phyloP scores from a whole-genome alignment of 2,888 invertebrate genomes.

The Lithodes maja region DNA sequence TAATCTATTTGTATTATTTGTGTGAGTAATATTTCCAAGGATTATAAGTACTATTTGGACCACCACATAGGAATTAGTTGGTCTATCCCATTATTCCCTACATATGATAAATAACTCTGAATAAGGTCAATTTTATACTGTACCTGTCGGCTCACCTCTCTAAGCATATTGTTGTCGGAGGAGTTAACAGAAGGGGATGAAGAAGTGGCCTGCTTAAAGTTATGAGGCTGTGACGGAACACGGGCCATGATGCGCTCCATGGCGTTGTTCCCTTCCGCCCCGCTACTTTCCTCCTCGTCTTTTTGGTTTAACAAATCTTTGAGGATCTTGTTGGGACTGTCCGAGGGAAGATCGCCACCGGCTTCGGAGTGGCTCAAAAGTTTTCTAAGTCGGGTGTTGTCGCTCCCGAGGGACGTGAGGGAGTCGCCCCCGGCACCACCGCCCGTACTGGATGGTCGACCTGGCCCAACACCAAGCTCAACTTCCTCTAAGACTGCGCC shows the following conservation, averaged over 20 bases:
- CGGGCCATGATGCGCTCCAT: slow-evolving; percentile 41
- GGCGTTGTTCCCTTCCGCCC: slow-evolving; percentile 31
- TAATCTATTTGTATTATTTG: no score
- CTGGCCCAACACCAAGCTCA: slow-evolving; percentile 28
- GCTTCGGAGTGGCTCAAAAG: slow-evolving; percentile 47
- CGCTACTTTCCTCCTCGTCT: slow-evolving; percentile 60
- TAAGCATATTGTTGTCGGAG: slow-evolving; percentile 55
- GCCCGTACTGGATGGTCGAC: slow-evolving; percentile 52
- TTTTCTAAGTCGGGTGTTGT: slow-evolving; percentile 49
- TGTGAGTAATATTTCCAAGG: no score
- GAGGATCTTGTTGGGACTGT: slow-evolving; percentile 65
- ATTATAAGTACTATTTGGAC: no score
- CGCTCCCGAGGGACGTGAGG: slow-evolving; percentile 39
- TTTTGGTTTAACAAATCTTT: slow-evolving; percentile 65
- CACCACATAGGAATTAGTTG: no score
- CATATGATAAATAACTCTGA: no score
- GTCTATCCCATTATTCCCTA: no score
- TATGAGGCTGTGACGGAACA: slow-evolving; percentile 18
- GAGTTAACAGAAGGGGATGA: slow-evolving; percentile 51
- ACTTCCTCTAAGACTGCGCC: slow-evolving; percentile 48
- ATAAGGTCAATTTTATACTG: no score
- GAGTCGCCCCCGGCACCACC: slow-evolving; percentile 48
- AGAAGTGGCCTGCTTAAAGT: slow-evolving; percentile 38
- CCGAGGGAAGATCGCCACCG: slow-evolving; percentile 59
- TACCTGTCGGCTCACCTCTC: slow-evolving; percentile 36